phyloP scores from a whole-genome alignment of 2,113 vertebrate species.

The Shinisaurus crocodilurus region DNA sequence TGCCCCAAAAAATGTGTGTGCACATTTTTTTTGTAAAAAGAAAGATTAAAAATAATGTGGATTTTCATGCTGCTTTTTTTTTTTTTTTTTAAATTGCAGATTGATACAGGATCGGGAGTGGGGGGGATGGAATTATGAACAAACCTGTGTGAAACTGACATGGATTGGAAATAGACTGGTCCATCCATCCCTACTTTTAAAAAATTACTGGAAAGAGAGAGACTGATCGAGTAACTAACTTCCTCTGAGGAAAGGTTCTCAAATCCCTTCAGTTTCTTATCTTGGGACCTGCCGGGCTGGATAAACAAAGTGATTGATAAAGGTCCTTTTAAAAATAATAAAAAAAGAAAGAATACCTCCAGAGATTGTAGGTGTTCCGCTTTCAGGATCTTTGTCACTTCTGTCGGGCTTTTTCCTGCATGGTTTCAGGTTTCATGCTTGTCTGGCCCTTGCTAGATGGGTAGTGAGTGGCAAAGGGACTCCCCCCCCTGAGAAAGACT shows the following conservation, averaged over 20 bases:
- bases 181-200: background rate
- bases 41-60: too few relatives aligned
- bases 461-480: background rate
- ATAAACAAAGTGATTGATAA: background rate
- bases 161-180: background rate
- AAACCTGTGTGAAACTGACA: background rate
- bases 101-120: background rate
- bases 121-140: background rate
- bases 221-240: background rate
- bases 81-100: too few relatives aligned
- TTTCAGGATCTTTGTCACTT: background rate
- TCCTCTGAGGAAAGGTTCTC: background rate
- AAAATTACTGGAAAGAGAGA: background rate
- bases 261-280: background rate
- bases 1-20: too few relatives aligned
- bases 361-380: background rate
- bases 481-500: background rate
- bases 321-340: too few relatives aligned
- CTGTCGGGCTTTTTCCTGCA: background rate
- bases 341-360: background rate
- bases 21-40: too few relatives aligned
- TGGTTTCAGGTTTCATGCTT: background rate
- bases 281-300: background rate
- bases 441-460: background rate
- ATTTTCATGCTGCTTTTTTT: too few relatives aligned